phyloP scores from a whole-genome alignment of 2,797 vertebrate species.

The Hoplostethus mediterraneus region DNA sequence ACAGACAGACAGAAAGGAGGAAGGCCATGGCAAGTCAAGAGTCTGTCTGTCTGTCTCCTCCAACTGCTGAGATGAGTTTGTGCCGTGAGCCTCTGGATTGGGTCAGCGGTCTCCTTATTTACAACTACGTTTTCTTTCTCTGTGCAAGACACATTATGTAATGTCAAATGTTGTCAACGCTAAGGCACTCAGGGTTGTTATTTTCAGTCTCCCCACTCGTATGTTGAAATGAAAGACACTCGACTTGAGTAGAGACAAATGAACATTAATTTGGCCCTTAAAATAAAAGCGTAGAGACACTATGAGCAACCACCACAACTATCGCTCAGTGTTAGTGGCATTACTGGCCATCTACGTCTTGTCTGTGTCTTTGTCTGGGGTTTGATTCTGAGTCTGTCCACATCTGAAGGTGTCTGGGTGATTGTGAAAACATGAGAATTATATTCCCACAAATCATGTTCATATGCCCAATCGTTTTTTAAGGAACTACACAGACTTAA shows the following conservation, averaged over 20 bases:
- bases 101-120: constrained; percentile 36
- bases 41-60: constrained; percentile 18
- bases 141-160: constrained; percentile 56
- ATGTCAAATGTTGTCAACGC: constrained; percentile 45
- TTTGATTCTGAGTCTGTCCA: constrained; percentile 20
- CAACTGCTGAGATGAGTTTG: constrained; percentile 31
- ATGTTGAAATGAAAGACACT: background rate
- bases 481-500: background rate
- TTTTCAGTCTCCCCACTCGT: constrained; percentile 7
- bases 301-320: constrained; percentile 21
- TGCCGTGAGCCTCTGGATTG: constrained; percentile 45
- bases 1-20: constrained; percentile 29
- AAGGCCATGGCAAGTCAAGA: no score
- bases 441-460: background rate
- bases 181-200: constrained; percentile 37
- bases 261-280: no score
- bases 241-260: background rate
- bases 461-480: constrained; percentile 10
- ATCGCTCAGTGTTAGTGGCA: constrained; percentile 20
- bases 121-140: constrained; percentile 48
- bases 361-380: constrained; percentile 9
- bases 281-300: no score
- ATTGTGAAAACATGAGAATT: constrained; percentile 11
- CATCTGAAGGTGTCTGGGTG: background rate
- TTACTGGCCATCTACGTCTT: constrained; percentile 9